A percentile compares a stretch with the other conserved stretches of the same genome.
Conservation (phyloP, 2,113 vertebrate species). For the Lethenteron camtschaticum region DNA sequence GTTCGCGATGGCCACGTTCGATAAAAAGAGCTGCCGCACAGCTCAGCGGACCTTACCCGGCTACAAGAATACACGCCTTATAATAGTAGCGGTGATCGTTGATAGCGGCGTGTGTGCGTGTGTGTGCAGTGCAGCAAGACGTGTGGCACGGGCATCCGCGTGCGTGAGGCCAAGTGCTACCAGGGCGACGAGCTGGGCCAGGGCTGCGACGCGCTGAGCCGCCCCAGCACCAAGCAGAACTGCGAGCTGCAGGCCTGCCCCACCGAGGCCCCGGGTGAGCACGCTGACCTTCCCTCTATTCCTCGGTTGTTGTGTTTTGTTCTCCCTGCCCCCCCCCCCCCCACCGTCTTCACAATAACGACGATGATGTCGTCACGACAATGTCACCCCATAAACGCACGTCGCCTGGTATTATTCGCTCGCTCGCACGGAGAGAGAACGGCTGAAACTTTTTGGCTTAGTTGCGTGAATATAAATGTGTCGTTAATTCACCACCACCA, state of each 20-base stretch:
- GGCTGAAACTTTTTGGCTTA: too few relatives aligned
- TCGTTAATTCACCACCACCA: too few relatives aligned
- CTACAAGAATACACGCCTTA: too few relatives aligned
- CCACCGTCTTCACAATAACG: too few relatives aligned
- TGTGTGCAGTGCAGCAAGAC: slow-evolving; percentile 48
- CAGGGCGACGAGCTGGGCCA: slow-evolving; percentile 37
- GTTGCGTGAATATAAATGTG: too few relatives aligned
- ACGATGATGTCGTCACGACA: too few relatives aligned
- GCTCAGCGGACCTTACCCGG: too few relatives aligned
- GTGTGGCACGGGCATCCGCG: slow-evolving; percentile 32
- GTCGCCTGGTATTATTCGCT: too few relatives aligned
- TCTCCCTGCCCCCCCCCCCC: neutral
- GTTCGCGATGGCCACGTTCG: too few relatives aligned
- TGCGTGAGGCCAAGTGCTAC: slow-evolving; percentile 48
- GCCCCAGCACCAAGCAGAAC: slow-evolving; percentile 30
- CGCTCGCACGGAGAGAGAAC: too few relatives aligned
- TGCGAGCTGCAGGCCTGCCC: slow-evolving; percentile 34
- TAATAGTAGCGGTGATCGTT: neutral
- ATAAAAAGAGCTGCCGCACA: too few relatives aligned
- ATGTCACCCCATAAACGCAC: too few relatives aligned
- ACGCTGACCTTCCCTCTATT: neutral
- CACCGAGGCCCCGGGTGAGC: slow-evolving; percentile 28
- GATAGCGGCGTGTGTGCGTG: neutral
- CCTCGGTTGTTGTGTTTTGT: neutral
- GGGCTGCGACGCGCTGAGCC: slow-evolving; percentile 29